Evolutionary conservation across 2,113 vertebrate species (phyloP).

Genomic region (Pteropus alecto): DNA sequence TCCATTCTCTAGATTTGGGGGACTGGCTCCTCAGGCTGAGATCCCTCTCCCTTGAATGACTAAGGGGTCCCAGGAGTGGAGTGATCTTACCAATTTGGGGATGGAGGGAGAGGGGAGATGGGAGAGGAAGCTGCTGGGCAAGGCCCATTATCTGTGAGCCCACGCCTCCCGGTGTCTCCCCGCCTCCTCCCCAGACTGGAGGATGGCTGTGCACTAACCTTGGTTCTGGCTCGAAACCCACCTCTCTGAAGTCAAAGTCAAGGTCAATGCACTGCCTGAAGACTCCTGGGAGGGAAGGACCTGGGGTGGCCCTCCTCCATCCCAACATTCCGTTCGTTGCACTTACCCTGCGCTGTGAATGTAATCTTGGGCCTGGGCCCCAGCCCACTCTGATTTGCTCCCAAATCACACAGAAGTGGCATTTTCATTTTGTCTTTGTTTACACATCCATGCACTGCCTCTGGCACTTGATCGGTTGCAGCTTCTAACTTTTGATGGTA

Average conservation of each 20-base stretch:
- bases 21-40: not conserved
- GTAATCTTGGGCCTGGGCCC: slow-evolving; percentile 68
- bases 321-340: slow-evolving; percentile 72
- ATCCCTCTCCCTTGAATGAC: not conserved
- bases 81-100: not conserved
- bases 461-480: slow-evolving; percentile 38
- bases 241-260: not conserved
- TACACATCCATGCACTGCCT: slow-evolving; percentile 49
- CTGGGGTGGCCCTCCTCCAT: rapidly evolving
- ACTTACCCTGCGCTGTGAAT: slow-evolving; percentile 75
- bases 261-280: not conserved
- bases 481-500: slow-evolving; percentile 50
- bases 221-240: not conserved
- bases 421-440: slow-evolving; percentile 58
- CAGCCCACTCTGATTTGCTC: not conserved
- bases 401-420: not conserved
- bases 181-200: not conserved
- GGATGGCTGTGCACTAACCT: not conserved
- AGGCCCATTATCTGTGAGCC: not conserved
- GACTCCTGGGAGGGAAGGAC: not conserved
- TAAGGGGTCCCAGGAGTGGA: not conserved
- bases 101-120: not conserved
- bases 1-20: not conserved
- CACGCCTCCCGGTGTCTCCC: not conserved
- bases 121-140: not conserved